Conservation (phyloP, 2,888 invertebrate species). For the Ennomos quercinarius region DNA sequence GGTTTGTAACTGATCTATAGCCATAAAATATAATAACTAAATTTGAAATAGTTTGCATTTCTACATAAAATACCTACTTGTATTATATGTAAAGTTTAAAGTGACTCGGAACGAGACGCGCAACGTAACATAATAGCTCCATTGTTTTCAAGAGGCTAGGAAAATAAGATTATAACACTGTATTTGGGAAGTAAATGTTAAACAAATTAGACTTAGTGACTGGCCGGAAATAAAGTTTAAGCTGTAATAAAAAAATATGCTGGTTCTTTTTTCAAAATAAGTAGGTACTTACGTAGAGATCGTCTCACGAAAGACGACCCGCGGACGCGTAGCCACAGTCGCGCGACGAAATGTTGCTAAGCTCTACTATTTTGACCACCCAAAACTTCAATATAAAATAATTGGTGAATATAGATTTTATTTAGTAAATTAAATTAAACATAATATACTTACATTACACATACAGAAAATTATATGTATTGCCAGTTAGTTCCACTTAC, state of each 20-base stretch:
- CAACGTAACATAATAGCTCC: constrained; percentile 34
- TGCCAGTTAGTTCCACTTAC: no score
- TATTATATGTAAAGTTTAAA: constrained; percentile 36
- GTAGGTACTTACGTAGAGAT: no score
- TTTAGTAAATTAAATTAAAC: no score
- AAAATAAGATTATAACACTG: constrained; percentile 22
- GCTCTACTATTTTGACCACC: no score
- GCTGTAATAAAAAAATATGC: background rate
- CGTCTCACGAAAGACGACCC: no score
- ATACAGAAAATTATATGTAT: no score
- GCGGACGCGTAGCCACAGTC: no score
- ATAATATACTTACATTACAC: no score
- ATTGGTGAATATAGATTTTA: no score
- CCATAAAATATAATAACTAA: constrained; percentile 13
- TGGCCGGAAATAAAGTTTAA: constrained; percentile 11
- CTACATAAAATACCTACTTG: constrained; percentile 30
- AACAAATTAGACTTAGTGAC: constrained; percentile 17
- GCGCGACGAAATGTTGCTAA: no score
- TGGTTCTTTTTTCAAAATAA: no score
- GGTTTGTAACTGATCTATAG: constrained; percentile 8
- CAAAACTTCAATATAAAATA: no score
- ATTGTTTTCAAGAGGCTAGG: constrained; percentile 34
- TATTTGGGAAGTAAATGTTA: constrained; percentile 23
- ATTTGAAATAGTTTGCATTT: constrained; percentile 15
- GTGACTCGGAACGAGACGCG: constrained; percentile 24